These are phyloP conservation scores for Pogonognathellus flavescens DNA, from an alignment of 1,140 invertebrate species.

Conservation along the genomic window DNA sequence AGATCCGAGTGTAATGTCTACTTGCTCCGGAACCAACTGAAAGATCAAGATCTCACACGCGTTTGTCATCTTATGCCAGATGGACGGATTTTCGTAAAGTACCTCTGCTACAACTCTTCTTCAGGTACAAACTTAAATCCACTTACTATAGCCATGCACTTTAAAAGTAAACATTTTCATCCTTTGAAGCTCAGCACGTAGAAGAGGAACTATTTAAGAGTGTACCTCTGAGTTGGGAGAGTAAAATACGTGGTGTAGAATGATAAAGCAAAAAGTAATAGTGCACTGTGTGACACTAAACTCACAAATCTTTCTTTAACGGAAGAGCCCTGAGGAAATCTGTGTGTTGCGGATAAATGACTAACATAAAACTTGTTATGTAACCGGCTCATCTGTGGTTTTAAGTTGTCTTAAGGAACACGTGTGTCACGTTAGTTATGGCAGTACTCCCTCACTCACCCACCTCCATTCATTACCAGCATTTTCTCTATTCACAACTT, in stretches of 20 bases:
- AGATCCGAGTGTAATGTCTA: slow-evolving; percentile 61
- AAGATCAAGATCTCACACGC: slow-evolving; percentile 63
- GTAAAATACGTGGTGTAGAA: slow-evolving; percentile 4
- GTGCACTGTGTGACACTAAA: background rate
- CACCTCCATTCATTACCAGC: background rate
- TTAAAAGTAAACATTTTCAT: slow-evolving; percentile 13
- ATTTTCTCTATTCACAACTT: slow-evolving; percentile 5
- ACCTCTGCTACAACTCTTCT: slow-evolving; percentile 58
- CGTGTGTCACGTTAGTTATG: slow-evolving; percentile 17
- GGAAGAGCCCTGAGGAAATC: background rate
- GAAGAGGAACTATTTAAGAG: background rate
- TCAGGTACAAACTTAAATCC: slow-evolving; percentile 52
- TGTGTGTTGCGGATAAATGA: background rate
- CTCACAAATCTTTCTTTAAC: slow-evolving; percentile 17
- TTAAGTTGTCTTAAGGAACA: slow-evolving; percentile 15
- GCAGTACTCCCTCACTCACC: background rate
- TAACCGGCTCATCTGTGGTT: slow-evolving; percentile 36
- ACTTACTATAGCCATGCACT: background rate
- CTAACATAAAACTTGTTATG: slow-evolving; percentile 27
- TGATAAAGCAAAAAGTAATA: background rate
- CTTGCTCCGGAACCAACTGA: slow-evolving; percentile 60
- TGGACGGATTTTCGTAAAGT: slow-evolving; percentile 65
- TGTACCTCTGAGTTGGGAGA: background rate
- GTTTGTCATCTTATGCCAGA: slow-evolving; percentile 66
- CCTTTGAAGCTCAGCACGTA: background rate